Base-by-base conservation (phyloP, 2,797 vertebrate genomes). In the Megaceryle alcyon region DNA sequence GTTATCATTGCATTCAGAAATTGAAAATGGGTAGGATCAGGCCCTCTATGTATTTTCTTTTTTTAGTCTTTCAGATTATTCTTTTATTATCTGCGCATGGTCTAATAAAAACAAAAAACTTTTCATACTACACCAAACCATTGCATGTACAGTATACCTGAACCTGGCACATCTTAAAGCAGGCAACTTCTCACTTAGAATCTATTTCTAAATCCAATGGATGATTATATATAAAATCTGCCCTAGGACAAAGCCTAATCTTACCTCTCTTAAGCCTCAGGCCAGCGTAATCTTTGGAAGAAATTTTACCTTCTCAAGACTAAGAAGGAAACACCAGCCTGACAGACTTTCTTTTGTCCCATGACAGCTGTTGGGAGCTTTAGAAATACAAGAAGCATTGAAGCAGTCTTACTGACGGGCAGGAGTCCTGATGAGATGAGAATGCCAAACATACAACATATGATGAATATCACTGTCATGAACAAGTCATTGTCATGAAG, bases 171-270 rank as follows among this genome's bases (percentile, higher is more conserved):
- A 21, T 46, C 53, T 78, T 71, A 51, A 16, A 88, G 19, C 49
- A 83, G 43, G 77, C 9, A 26, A 54, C 23, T 71, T 83, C 56
- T 92, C 59, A 43, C 35, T 79, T 79, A 69, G 90, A 94, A 82
- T 86, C 48, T 86, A 3, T 92, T 94, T 94, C 57, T 66, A 73
- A 70, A 56, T 66, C 48, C 22, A 79, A 39, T 82, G 43, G 33
- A 94, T 77, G 53, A 39, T 94, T 88, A 90, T 78, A 80, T 69
- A 64, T 41, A 92, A 88, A 84, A 86, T 84, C 66, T 92, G 80
- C 84, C 73, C 39, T 37, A 76, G 77, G 64, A 82, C 20, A 91
- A 48, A 94, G 35, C 51, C 75, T 51, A 94, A 88, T 75, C 71
- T 88, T 95, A 88, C 92, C 51, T 70, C 41, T 88, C n/a, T 73